These are phyloP conservation scores for Amaurobius ferox DNA, from an alignment of 2,888 invertebrate genomes.

Conservation along the genomic window DNA sequence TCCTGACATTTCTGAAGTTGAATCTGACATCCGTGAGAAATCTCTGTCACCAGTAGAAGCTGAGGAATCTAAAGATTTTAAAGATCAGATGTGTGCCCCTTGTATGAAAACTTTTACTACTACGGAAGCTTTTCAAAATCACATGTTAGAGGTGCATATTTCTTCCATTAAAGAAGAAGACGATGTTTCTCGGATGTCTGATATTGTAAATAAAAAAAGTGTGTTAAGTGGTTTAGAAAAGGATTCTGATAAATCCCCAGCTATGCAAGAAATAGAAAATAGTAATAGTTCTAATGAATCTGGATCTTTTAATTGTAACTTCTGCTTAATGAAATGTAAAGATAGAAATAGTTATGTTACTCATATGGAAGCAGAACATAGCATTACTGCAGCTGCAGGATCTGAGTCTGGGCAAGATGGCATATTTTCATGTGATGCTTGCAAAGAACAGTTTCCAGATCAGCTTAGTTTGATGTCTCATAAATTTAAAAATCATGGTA, in stretches of 20 bases:
- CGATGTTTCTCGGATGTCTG: not conserved
- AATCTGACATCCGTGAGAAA: slow-evolving; percentile 30
- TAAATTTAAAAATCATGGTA: slow-evolving; percentile 56
- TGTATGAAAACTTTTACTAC: slow-evolving; percentile 67
- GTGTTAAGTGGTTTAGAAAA: slow-evolving; percentile 25
- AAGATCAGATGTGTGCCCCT: slow-evolving; percentile 68
- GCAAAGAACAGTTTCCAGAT: slow-evolving; percentile 56
- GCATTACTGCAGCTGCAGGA: slow-evolving; percentile 16
- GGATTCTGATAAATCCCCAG: slow-evolving; percentile 33
- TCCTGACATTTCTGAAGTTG: slow-evolving; percentile 44
- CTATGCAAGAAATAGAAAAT: slow-evolving; percentile 43
- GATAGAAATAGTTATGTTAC: slow-evolving; percentile 47
- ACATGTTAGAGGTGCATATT: slow-evolving; percentile 60
- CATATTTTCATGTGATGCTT: slow-evolving; percentile 34
- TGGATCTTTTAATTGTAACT: slow-evolving; percentile 38
- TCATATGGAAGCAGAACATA: slow-evolving; percentile 54
- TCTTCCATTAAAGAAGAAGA: slow-evolving; percentile 65
- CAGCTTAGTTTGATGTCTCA: slow-evolving; percentile 30
- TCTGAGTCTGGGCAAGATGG: slow-evolving; percentile 20
- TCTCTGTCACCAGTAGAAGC: slow-evolving; percentile 21
- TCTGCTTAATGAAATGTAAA: slow-evolving; percentile 46
- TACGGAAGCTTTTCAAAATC: slow-evolving; percentile 63
- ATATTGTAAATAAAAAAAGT: slow-evolving; percentile 39
- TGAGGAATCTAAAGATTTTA: slow-evolving; percentile 51
- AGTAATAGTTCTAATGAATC: slow-evolving; percentile 59